Conservation (phyloP, 2,113 vertebrate species). For the Smithornis capensis region DNA sequence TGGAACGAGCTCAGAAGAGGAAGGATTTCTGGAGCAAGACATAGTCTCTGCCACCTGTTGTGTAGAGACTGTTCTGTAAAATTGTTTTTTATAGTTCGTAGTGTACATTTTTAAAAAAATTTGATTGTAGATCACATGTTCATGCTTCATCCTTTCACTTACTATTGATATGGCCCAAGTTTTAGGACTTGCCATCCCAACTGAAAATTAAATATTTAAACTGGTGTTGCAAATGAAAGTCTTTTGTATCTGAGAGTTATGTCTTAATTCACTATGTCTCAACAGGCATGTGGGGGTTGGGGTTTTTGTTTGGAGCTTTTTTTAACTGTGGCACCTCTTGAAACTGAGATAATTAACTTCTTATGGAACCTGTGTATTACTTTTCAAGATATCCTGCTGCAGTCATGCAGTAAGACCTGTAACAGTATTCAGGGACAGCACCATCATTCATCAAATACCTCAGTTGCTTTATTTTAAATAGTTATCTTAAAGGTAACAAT, state of each 20-base stretch:
- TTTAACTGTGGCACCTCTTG: neutral
- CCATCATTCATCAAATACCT: neutral
- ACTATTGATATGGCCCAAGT: neutral
- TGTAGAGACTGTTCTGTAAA: neutral
- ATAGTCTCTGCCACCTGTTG: conserved; percentile 29
- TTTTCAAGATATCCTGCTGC: neutral
- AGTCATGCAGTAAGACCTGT: neutral
- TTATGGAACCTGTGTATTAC: neutral
- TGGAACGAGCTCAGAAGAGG: conserved; percentile 83
- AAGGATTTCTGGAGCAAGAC: conserved; percentile 84
- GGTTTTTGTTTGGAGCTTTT: neutral
- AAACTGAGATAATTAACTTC: neutral
- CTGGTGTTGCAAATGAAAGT: neutral
- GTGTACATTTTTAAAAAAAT: neutral
- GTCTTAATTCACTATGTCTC: neutral
- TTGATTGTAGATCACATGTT: neutral
- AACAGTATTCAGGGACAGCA: neutral
- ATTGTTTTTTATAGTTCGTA: neutral
- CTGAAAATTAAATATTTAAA: neutral
- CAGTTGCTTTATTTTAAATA: neutral
- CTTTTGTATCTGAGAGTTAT: neutral
- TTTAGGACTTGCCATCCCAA: neutral
- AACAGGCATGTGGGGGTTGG: neutral
- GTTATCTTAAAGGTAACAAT: neutral
- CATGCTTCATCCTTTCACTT: neutral